A percentile compares a stretch with the other conserved stretches of the same genome.
phyloP scores from a whole-genome alignment of 2,797 vertebrate species.

The Discoglossus pictus region DNA sequence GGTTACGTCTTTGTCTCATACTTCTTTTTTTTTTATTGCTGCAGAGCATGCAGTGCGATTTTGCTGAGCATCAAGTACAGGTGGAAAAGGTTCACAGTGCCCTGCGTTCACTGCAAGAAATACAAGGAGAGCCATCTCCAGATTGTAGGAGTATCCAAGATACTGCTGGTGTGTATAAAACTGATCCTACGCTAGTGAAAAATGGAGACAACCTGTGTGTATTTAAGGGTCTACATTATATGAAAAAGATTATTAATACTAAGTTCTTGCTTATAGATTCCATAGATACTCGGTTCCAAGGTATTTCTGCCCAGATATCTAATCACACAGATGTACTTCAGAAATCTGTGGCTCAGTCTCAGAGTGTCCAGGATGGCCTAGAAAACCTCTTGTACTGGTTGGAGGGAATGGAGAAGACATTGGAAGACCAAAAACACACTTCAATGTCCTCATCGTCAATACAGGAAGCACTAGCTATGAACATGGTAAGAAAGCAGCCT shows the following conservation, averaged over 20 bases:
- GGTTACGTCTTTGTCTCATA: not conserved
- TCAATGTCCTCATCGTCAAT: slow-evolving; percentile 78
- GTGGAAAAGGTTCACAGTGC: slow-evolving; percentile 91
- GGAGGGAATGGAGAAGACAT: slow-evolving; percentile 73
- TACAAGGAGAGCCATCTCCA: slow-evolving; percentile 80
- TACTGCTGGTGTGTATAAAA: slow-evolving; percentile 75
- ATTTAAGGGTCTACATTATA: not conserved
- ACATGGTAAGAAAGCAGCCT: slow-evolving; percentile 73
- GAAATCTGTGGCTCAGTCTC: slow-evolving; percentile 91
- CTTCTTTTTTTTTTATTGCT: slow-evolving; percentile 33
- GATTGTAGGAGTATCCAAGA: slow-evolving; percentile 76
- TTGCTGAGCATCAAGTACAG: slow-evolving; percentile 87
- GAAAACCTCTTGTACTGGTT: slow-evolving; percentile 84
- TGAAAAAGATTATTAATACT: not conserved
- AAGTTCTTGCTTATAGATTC: slow-evolving; percentile 70
- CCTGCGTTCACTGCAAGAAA: slow-evolving; percentile 77
- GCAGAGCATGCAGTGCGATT: slow-evolving; percentile 87
- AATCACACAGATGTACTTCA: slow-evolving; percentile 87
- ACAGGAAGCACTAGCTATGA: slow-evolving; percentile 87
- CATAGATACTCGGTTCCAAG: slow-evolving; percentile 79
- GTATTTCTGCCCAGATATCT: slow-evolving; percentile 78
- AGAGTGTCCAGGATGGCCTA: slow-evolving; percentile 91
- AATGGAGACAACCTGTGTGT: not conserved
- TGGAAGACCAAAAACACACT: slow-evolving; percentile 66
- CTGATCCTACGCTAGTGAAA: too few relatives aligned